phyloP scores from a whole-genome alignment of 2,888 invertebrate genomes.

The Tanytarsus gracilentus region DNA sequence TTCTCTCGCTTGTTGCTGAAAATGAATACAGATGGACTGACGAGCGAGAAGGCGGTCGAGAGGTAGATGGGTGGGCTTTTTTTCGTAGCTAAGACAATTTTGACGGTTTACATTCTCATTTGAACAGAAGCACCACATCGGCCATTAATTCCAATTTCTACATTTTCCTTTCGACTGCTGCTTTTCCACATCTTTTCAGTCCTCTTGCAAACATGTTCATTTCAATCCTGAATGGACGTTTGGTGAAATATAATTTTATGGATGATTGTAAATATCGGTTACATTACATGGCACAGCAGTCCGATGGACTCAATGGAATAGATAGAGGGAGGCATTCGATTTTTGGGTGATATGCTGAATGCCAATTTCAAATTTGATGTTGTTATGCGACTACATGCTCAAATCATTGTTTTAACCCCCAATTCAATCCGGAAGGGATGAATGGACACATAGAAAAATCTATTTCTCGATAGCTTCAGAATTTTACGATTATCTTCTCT shows the following conservation, averaged over 20 bases:
- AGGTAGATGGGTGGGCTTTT: too few species aligned
- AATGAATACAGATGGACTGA: constrained; percentile 26
- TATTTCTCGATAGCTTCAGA: constrained; percentile 3
- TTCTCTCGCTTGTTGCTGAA: constrained; percentile 2
- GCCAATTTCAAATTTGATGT: constrained; percentile 23
- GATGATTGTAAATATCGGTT: constrained; percentile 21
- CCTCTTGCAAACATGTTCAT: neutral
- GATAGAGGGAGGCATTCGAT: neutral
- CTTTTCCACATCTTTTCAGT: neutral
- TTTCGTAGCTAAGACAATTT: neutral
- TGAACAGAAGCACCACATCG: neutral
- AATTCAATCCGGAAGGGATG: constrained; percentile 5
- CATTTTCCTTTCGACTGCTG: neutral
- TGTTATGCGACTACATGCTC: neutral
- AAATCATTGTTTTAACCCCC: neutral
- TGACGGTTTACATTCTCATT: constrained; percentile 1
- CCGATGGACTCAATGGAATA: neutral
- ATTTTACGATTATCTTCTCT: constrained; percentile 17
- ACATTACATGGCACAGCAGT: neutral
- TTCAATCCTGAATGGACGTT: neutral
- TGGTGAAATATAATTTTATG: constrained; percentile 26
- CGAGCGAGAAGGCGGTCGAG: neutral
- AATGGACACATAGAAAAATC: neutral
- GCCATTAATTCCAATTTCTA: constrained; percentile 27
- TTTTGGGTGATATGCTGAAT: neutral